A percentile compares a stretch with the other conserved stretches of the same genome.
phyloP scores from a whole-genome alignment of 2,113 vertebrate genomes.

The Gymnarchus niloticus region DNA sequence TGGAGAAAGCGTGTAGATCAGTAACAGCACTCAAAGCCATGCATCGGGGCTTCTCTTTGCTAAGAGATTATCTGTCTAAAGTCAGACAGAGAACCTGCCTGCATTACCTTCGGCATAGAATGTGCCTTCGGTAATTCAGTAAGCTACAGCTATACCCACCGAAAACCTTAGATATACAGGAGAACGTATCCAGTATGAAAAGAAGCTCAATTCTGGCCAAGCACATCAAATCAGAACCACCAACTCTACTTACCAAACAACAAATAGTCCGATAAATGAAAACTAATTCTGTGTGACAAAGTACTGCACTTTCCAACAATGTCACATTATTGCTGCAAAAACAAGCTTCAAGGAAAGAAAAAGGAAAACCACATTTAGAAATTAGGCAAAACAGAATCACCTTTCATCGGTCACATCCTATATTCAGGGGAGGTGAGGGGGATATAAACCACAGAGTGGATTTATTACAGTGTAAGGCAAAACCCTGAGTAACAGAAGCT shows the following conservation, averaged over 20 bases:
- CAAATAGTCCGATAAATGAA: not conserved
- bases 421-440: not conserved
- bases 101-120: not conserved
- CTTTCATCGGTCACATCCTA: conserved; percentile 12
- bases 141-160: not conserved
- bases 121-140: not conserved
- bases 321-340: conserved; percentile 4
- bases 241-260: not conserved
- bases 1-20: not conserved
- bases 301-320: not conserved
- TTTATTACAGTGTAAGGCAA: conserved; percentile 48
- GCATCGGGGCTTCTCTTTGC: not conserved
- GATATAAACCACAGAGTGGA: conserved; percentile 8
- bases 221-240: not conserved
- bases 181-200: not conserved
- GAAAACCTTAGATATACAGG: not conserved
- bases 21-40: not conserved
- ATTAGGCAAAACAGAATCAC: not conserved
- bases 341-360: not conserved
- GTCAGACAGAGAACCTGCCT: not conserved
- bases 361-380: not conserved
- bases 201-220: not conserved
- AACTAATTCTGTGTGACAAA: not conserved
- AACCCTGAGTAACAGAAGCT: conserved; percentile 47
- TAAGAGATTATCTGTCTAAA: not conserved